phyloP scores from a whole-genome alignment of 2,797 vertebrate species.

The Calcarius lapponicus region DNA sequence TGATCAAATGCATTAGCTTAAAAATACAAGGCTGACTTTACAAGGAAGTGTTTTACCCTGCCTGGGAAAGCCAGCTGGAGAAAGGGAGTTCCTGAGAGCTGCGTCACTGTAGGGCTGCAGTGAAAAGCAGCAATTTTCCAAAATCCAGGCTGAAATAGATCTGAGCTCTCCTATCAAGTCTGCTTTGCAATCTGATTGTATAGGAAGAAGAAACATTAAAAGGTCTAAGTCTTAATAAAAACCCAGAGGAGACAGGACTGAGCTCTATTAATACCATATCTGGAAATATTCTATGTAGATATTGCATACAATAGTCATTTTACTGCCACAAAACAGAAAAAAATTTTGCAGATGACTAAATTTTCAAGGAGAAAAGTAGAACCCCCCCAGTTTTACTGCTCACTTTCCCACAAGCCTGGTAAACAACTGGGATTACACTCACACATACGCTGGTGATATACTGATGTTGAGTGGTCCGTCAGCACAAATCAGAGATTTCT shows the following conservation, averaged over 20 bases:
- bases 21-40: background rate
- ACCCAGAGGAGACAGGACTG: background rate
- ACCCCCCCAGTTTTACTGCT: background rate
- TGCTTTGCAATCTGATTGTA: background rate
- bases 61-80: background rate
- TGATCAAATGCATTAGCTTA: background rate
- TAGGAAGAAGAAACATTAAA: background rate
- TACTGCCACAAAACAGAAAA: background rate
- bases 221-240: background rate
- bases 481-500: background rate
- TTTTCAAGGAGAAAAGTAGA: background rate
- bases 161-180: background rate
- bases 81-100: background rate
- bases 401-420: background rate
- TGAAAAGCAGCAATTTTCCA: background rate
- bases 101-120: accelerated
- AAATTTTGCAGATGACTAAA: background rate
- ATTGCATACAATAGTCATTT: background rate
- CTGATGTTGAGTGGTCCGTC: background rate
- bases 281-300: background rate
- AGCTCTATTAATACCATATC: accelerated
- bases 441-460: accelerated
- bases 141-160: background rate
- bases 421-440: background rate
- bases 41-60: background rate